Evolutionary conservation across 2,797 vertebrate genomes (phyloP).

Genomic region (Adrianichthys oophorus): DNA sequence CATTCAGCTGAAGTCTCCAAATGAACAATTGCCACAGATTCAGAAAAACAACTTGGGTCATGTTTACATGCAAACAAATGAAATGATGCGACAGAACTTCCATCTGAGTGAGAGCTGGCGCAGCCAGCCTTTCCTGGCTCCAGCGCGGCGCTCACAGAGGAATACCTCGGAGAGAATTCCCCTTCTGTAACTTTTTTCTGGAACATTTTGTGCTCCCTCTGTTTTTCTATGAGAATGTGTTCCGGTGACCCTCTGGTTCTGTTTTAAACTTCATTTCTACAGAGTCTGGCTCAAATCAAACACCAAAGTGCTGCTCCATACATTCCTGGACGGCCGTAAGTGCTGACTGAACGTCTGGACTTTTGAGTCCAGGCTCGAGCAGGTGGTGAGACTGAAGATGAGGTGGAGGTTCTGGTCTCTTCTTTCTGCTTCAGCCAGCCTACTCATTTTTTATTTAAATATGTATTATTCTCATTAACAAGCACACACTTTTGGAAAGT

Average conservation of each 20-base stretch:
- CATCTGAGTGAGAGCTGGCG: too few relatives aligned
- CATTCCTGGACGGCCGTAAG: constrained; percentile 6
- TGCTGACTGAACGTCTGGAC: constrained; percentile 60
- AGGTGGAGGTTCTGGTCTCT: constrained; percentile 16
- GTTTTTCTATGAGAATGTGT: constrained; percentile 35
- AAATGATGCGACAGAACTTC: too few relatives aligned
- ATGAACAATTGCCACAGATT: neutral
- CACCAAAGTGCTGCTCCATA: constrained; percentile 29
- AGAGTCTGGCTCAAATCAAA: constrained; percentile 29
- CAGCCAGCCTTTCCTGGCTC: too few relatives aligned
- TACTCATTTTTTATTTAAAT: neutral
- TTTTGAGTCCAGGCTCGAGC: constrained; percentile 34
- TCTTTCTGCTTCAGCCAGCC: neutral
- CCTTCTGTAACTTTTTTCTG: constrained; percentile 36
- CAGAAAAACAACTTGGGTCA: neutral
- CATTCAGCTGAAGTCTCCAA: neutral
- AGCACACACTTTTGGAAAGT: too few relatives aligned
- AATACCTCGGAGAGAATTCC: constrained; percentile 47
- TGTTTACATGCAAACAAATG: too few relatives aligned
- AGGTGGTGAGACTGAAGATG: constrained; percentile 21
- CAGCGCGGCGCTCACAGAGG: too few relatives aligned
- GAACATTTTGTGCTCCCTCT: constrained; percentile 51
- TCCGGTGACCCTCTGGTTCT: constrained; percentile 43
- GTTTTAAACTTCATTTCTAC: constrained; percentile 46
- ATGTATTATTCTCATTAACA: too few relatives aligned